These are phyloP conservation scores for Arothron firmamentum DNA, from an alignment of 2,113 vertebrate genomes.

Conservation along the genomic window DNA sequence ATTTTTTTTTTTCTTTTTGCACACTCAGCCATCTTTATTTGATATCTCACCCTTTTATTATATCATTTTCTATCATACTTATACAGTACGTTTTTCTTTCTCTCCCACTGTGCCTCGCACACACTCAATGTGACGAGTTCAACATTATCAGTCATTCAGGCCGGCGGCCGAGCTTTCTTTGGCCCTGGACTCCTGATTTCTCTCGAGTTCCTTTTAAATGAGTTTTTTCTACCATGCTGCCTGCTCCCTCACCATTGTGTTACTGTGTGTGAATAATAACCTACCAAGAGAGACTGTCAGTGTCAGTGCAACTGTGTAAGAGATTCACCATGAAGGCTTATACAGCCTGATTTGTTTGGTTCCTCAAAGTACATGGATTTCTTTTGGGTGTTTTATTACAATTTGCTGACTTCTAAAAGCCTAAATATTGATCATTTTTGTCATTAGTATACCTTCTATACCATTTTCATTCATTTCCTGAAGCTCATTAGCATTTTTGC, in stretches of 20 bases:
- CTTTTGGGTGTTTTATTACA: no score
- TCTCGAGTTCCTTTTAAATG: conserved; percentile 38
- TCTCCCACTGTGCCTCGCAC: background rate
- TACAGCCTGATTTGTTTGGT: no score
- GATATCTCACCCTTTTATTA: conserved; percentile 4
- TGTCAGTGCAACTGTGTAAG: conserved; percentile 10
- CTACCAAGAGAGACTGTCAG: background rate
- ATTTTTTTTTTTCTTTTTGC: conserved; percentile 10
- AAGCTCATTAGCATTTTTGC: no score
- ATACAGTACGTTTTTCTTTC: conserved; percentile 13
- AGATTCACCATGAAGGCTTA: background rate
- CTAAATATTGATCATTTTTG: no score
- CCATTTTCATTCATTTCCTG: no score
- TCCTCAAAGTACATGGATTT: no score
- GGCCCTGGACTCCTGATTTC: conserved; percentile 28
- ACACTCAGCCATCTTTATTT: background rate
- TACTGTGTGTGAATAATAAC: conserved; percentile 42
- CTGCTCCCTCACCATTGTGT: conserved; percentile 34
- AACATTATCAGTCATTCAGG: conserved; percentile 55
- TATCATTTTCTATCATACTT: conserved; percentile 34
- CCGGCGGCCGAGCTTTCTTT: conserved; percentile 46
- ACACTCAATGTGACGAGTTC: conserved; percentile 3
- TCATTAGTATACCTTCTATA: no score
- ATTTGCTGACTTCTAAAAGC: no score
- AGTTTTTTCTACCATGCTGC: conserved; percentile 51